phyloP scores from a whole-genome alignment of 2,113 vertebrate species.

The Maccullochella peelii region DNA sequence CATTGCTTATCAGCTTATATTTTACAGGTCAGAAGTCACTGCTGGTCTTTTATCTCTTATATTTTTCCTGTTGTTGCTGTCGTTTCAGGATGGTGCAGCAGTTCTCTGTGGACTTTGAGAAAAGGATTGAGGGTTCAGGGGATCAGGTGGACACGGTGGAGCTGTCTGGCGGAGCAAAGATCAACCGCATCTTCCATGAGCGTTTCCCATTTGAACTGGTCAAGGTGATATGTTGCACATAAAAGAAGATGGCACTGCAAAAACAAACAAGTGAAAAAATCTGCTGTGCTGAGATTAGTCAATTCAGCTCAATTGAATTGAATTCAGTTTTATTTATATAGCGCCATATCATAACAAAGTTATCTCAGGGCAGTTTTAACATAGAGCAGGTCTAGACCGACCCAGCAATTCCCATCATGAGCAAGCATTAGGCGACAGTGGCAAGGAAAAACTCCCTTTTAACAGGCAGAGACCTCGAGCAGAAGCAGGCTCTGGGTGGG shows the following conservation, averaged over 20 bases:
- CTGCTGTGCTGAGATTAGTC: not conserved
- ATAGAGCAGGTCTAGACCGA: no score
- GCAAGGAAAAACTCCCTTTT: no score
- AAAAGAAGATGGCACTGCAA: not conserved
- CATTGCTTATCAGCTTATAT: not conserved
- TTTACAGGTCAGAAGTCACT: not conserved
- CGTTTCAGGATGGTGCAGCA: slow-evolving; percentile 94
- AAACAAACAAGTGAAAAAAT: not conserved
- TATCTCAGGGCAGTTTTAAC: no score
- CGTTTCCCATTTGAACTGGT: slow-evolving; percentile 96
- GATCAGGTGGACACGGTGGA: slow-evolving; percentile 97
- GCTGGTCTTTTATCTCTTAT: not conserved
- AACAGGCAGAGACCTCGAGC: no score
- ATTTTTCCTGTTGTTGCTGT: not conserved
- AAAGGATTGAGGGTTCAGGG: slow-evolving; percentile 94
- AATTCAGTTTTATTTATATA: no score
- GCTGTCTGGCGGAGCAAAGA: slow-evolving; percentile 93
- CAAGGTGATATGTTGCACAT: slow-evolving; percentile 84
- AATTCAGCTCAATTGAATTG: no score
- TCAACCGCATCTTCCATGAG: slow-evolving; percentile 97
- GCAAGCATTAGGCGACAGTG: no score
- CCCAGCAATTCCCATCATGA: no score
- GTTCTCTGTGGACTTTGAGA: slow-evolving; percentile 97
- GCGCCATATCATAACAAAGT: no score
- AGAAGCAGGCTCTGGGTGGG: no score